Conservation (phyloP, 2,888 invertebrate genomes). For the Athripsodes cinereus region DNA sequence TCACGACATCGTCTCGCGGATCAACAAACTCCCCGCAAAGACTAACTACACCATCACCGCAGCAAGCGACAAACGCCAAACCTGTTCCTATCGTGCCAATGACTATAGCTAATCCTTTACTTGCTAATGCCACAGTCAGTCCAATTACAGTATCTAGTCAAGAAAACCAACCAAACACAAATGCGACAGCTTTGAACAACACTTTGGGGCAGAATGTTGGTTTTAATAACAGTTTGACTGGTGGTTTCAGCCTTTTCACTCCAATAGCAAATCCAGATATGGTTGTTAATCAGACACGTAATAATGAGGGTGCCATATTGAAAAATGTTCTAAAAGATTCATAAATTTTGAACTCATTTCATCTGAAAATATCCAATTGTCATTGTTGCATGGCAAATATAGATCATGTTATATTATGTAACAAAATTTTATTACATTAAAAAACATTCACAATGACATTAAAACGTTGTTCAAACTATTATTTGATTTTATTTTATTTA, state of each 20-base stretch:
- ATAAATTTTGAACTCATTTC: no score
- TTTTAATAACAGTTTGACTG: conserved; percentile 6
- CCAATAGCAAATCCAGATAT: conserved; percentile 33
- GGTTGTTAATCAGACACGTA: conserved; percentile 43
- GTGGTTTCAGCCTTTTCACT: conserved; percentile 19
- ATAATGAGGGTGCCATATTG: conserved; percentile 45
- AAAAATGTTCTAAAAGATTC: conserved; percentile 47
- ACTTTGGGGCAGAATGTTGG: neutral
- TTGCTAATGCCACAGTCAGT: conserved; percentile 15
- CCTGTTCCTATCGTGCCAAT: conserved; percentile 14
- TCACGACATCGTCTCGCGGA: neutral
- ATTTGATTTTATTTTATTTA: no score
- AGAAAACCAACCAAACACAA: neutral
- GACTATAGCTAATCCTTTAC: conserved; percentile 19
- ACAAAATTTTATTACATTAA: no score
- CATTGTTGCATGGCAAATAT: no score
- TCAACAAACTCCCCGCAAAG: conserved; percentile 7
- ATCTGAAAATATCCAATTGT: no score
- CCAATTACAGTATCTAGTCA: conserved; percentile 7
- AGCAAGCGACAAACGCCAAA: neutral
- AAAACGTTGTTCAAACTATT: no score
- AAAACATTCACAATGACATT: no score
- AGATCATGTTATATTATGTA: no score
- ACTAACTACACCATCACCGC: neutral
- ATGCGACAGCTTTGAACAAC: neutral